Evolutionary conservation across 2,797 vertebrate genomes (phyloP).

Genomic region (Synanceia verrucosa): DNA sequence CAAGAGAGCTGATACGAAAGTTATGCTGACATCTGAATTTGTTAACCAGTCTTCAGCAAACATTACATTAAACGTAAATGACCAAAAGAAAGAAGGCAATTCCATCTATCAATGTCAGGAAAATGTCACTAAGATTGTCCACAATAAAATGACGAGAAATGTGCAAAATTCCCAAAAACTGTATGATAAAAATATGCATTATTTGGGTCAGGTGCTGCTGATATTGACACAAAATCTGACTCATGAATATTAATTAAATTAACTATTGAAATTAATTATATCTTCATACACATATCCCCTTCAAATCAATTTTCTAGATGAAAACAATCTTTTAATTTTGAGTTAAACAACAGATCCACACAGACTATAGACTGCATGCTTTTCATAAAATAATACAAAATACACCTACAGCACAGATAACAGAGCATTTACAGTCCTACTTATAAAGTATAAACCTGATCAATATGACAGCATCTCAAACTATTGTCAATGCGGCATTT

Average conservation of each 20-base stretch:
- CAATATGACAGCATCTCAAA: constrained; percentile 10
- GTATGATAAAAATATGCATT: neutral
- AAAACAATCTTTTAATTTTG: too few relatives aligned
- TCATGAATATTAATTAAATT: too few relatives aligned
- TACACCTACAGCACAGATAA: neutral
- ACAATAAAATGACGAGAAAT: neutral
- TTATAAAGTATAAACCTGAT: constrained; percentile 9
- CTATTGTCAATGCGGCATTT: neutral
- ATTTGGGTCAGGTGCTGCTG: neutral
- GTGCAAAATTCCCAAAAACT: neutral
- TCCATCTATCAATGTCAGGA: neutral
- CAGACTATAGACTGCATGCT: neutral
- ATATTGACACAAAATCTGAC: neutral
- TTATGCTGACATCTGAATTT: constrained; percentile 26
- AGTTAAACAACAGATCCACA: neutral
- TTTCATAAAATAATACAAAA: neutral
- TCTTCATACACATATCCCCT: neutral
- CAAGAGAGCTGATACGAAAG: neutral
- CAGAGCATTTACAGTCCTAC: neutral
- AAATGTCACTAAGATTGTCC: neutral
- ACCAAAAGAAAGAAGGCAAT: neutral
- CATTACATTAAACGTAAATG: neutral
- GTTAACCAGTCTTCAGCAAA: neutral
- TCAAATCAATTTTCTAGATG: neutral
- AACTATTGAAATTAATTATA: neutral